These are phyloP conservation scores for Catajapyx aquilonaris DNA, from an alignment of 1,140 invertebrate species.

Conservation along the genomic window DNA sequence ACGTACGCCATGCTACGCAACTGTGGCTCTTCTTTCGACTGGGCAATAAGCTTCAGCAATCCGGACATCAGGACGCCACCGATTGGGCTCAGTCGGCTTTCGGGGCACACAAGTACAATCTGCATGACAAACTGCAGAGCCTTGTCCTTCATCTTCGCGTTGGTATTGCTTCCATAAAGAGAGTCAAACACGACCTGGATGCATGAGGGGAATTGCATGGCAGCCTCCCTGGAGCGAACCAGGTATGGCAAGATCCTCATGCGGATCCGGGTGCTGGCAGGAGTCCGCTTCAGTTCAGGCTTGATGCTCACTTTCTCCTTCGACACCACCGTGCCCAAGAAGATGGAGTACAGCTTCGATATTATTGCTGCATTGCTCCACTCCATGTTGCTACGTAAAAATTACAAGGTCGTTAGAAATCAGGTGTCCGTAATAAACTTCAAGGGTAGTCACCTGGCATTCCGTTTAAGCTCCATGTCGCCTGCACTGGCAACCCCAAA, in stretches of 20 bases:
- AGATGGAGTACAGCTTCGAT: conserved; percentile 50
- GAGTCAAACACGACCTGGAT: conserved; percentile 75
- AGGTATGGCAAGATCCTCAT: conserved; percentile 69
- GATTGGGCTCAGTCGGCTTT: conserved; percentile 32
- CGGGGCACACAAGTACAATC: conserved; percentile 50
- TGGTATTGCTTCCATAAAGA: conserved; percentile 61
- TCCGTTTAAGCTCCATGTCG: conserved; percentile 48
- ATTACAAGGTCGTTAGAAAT: no score
- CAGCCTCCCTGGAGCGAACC: conserved; percentile 52
- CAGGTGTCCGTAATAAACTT: no score
- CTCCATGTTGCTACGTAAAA: conserved; percentile 54
- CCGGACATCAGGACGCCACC: conserved; percentile 41
- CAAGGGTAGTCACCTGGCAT: conserved; percentile 33
- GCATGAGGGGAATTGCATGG: conserved; percentile 52
- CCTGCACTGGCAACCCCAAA: conserved; percentile 58
- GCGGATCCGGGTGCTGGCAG: conserved; percentile 57
- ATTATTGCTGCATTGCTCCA: conserved; percentile 46
- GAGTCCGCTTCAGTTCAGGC: conserved; percentile 38
- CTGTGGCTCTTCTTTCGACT: conserved; percentile 26
- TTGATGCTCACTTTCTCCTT: conserved; percentile 30
- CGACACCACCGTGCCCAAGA: conserved; percentile 41
- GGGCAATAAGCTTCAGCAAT: conserved; percentile 40
- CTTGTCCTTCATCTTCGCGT: conserved; percentile 53
- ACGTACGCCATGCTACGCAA: conserved; percentile 51
- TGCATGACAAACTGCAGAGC: conserved; percentile 63